A percentile compares a stretch with the other conserved stretches of the same genome.
Conservation (phyloP, 2,113 vertebrate species). For the Aix galericulata region DNA sequence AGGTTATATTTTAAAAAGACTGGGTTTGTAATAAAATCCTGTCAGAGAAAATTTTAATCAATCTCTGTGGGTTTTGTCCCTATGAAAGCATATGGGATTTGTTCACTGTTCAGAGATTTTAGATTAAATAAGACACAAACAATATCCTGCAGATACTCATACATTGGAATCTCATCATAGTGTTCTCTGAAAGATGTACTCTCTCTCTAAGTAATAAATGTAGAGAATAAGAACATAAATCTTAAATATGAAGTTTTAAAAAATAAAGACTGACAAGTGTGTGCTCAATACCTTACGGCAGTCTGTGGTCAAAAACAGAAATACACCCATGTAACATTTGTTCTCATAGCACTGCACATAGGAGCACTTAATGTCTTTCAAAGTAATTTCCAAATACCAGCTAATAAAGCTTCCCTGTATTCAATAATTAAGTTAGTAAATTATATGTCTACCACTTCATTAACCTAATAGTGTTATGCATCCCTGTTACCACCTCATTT, state of each 20-base stretch:
- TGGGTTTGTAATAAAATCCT: neutral
- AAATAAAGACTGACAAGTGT: neutral
- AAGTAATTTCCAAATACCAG: neutral
- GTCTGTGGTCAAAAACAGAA: neutral
- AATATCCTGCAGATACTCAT: neutral
- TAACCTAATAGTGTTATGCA: neutral
- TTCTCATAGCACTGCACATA: neutral
- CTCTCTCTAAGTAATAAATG: neutral
- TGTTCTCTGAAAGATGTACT: neutral
- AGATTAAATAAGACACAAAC: neutral
- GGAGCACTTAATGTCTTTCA: neutral
- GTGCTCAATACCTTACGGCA: neutral
- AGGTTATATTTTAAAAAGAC: neutral
- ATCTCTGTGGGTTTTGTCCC: neutral
- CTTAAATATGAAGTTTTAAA: neutral
- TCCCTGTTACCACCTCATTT: neutral
- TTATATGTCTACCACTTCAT: neutral
- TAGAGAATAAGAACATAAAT: neutral
- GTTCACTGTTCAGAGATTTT: neutral
- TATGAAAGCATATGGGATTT: neutral
- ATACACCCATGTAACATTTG: rapidly evolving
- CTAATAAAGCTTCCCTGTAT: neutral
- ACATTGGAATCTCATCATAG: neutral
- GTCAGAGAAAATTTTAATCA: neutral
- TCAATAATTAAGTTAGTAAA: neutral